These are phyloP conservation scores for Alitta virens DNA, from an alignment of 2,888 invertebrate species.

Conservation along the genomic window DNA sequence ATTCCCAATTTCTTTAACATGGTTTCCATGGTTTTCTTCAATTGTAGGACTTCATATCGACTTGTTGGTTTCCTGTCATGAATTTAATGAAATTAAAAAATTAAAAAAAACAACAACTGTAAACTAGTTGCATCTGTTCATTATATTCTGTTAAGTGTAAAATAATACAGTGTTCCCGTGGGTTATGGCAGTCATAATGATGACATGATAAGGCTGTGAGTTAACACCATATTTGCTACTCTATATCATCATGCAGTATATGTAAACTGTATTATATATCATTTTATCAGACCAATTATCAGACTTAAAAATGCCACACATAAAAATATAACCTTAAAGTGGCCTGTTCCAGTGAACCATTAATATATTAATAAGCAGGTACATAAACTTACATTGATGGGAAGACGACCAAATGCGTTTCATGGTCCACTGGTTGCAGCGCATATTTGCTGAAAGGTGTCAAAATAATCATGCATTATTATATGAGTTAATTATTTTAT, in stretches of 20 bases:
- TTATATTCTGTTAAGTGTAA: too few relatives aligned
- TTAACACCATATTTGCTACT: too few relatives aligned
- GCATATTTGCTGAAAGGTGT: conserved; percentile 48
- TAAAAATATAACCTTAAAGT: too few relatives aligned
- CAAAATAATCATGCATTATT: not conserved
- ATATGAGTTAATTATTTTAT: not conserved
- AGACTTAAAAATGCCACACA: too few relatives aligned
- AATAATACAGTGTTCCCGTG: too few relatives aligned
- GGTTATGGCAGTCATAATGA: not conserved
- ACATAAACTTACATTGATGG: conserved; percentile 55
- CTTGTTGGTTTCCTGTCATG: conserved; percentile 53
- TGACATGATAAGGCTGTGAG: too few relatives aligned
- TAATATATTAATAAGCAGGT: not conserved
- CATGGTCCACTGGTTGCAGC: conserved; percentile 52
- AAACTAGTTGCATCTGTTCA: too few relatives aligned
- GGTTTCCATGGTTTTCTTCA: conserved; percentile 50
- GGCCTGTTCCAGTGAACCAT: too few relatives aligned
- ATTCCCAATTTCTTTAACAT: conserved; percentile 53
- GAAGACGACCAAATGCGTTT: conserved; percentile 52
- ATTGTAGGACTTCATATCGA: conserved; percentile 52
- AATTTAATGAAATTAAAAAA: not conserved
- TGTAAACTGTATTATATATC: too few relatives aligned
- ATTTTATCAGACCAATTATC: too few relatives aligned
- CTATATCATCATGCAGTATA: too few relatives aligned
- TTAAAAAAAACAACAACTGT: too few relatives aligned